phyloP scores from a whole-genome alignment of 1,140 invertebrate genomes.

The Rhysida immarginata region DNA sequence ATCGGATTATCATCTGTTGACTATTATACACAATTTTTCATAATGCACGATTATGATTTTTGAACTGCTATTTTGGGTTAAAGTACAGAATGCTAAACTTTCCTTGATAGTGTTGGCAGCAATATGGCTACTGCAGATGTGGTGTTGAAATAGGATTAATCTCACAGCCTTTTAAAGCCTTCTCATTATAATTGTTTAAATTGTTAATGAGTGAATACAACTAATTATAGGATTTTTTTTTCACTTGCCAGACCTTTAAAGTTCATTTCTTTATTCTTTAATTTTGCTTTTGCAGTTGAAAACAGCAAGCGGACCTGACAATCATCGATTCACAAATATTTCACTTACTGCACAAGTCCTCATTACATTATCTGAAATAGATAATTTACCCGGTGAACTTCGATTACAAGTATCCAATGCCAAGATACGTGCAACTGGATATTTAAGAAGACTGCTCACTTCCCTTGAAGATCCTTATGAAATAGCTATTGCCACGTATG shows the following conservation, averaged over 20 bases:
- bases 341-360: slow-evolving; percentile 37
- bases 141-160: too few species aligned
- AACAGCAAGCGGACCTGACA: background rate
- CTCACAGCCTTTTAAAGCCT: too few species aligned
- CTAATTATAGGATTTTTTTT: background rate
- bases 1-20: too few species aligned
- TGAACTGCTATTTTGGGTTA: too few species aligned
- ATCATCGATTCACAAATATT: slow-evolving; percentile 21
- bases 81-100: too few species aligned
- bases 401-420: slow-evolving; percentile 22
- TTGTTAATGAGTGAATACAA: too few species aligned
- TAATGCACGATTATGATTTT: too few species aligned
- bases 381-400: slow-evolving; percentile 25
- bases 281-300: background rate
- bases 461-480: slow-evolving; percentile 33
- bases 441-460: slow-evolving; percentile 26
- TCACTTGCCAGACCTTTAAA: background rate
- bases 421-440: slow-evolving; percentile 23
- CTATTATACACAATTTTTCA: too few species aligned
- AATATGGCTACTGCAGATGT: too few species aligned
- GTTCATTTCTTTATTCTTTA: background rate
- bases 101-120: too few species aligned
- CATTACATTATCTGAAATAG: slow-evolving; percentile 29
- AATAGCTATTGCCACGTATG: slow-evolving; percentile 36
- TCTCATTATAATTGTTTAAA: too few species aligned